Evolutionary conservation across 2,888 invertebrate species (phyloP), one percentile per base, ranked within the genome.

Genomic region (Brenthis daphne): DNA sequence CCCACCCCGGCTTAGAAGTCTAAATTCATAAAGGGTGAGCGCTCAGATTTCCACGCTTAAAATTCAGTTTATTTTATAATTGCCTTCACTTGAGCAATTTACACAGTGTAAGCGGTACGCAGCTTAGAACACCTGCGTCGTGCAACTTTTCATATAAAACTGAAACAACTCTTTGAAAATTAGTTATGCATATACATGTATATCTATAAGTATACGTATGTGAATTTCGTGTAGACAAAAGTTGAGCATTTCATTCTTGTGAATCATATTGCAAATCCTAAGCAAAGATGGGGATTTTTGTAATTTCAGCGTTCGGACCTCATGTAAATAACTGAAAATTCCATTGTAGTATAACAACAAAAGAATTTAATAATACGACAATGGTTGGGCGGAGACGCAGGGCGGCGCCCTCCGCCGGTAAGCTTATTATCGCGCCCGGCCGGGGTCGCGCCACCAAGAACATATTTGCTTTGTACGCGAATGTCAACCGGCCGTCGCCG

Each of bases 361-460:
- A 90, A 91, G 91, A 91, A 91, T 91, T 90, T 92, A 91, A 91
- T 91, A 91, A 90, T 81, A 82, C 78, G 79, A 82, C 80, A 77
- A 81, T 79, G 82, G 74, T 78, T 75, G 86, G 85, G 85, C 85
- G 87, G 84, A 80, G 77, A 73, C 76, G 80, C 77, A 77, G 76
- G 78, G 79, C 77, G 78, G 77, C 74, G 78, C 85, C 85, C 84
- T 81, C 82, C 81, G 79, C 79, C 82, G 77, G 85, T 88, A 89
- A 90, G 91, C 90, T 90, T 91, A 89, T 91, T 90, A 90, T 82
- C 88, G 83, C 88, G 80, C 75, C 77, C 80, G 74, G 76, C 76
- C 80, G 74, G 76, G 77, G 74, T 73, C 72, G 79, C 77, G 77
- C 80, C 81, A 80, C 83, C 85, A 83, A 84, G 85, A 87, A 85